Evolutionary conservation across 2,797 vertebrate genomes (phyloP), one percentile per base, ranked within the genome.

Genomic region (Amazona ochrocephala): DNA sequence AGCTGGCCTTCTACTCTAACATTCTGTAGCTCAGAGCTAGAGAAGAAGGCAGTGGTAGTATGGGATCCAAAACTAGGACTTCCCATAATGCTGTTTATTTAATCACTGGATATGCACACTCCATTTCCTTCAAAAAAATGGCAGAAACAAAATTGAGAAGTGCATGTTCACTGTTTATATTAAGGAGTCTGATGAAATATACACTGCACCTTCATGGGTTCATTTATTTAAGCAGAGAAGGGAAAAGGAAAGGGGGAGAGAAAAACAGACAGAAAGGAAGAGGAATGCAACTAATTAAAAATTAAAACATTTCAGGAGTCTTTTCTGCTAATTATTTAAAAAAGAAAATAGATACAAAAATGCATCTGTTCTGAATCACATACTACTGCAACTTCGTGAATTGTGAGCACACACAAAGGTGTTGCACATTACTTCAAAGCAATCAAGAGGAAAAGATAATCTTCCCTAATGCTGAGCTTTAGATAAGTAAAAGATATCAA

Each of bases 61-160:
- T 65, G 22, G 61, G 64, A 75, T 77, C 62, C 53, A 51, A 95
- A 65, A 92, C 93, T 85, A 91, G 47, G 76, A 75, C 90, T 96
- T 95, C 81, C 83, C 79, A 74, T 67, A 61, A 95, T 66, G 24
- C 42, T 92, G 53, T 92, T 91, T 95, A 81, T 93, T 94, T 93
- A 89, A 93, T 93, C 84, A 68, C 56, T 61, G 94, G 71, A 95
- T 96, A 87, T 76, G 67, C 47, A 96, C 58, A 85, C 44, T 79
- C 41, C 61, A 89, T 94, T 93, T 96, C 76, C 90, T 94, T 80
- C 77, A 81, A n/a, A 94, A 94, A 96, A 97, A 96, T 54, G 44
- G 42, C 82, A 95, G 64, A 75, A 93, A 44, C 41, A 84, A 85
- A 82, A 91, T 4, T 78, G 22, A 44, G 7, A 44, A 47, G 7